Evolutionary conservation across 2,888 invertebrate genomes (phyloP), one percentile per base, ranked within the genome.

Genomic region (Drosophila imparisetae): DNA sequence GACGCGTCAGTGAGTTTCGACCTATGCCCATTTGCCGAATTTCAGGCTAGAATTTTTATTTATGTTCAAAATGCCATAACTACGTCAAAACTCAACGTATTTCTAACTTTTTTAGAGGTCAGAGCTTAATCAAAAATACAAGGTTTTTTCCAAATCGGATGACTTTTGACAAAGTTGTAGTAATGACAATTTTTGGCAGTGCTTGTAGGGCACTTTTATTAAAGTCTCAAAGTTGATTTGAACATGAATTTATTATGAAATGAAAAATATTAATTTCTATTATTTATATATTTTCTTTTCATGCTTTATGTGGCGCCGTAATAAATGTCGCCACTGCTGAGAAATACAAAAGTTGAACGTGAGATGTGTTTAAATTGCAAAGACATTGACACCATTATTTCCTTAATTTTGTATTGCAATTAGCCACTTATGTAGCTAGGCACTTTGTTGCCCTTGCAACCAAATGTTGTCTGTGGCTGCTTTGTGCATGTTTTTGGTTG

Each of bases 381-480:
- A 61, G 29, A 53, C 18, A 53, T 58, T 58, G 30, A 71, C 34
- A 63, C 58, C 34, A 57, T 54, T 30, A 29, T 10, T 48, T 57
- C 60, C 63, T 62, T 61, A 59, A 76, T 70, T 65, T 68, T 49
- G 40, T 48, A 21, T 60, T 65, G 64, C 71, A 80, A 81, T 80
- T 74, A 80, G 78, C 64, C 36, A 15, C 36, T 36, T 36, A 36
- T 36, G 36, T 36, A 36, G 18, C 3, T 7, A 15, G 3, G 18
- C 18, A 45, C 13, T 45, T 45, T 45, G 21, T 45, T 15, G 45
- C 21, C 13, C 45, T 45, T 45, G 7, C 45, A 21, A 45, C 45
- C 4, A 45, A 13, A 45, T 45, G 13, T 15, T 15, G 13, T 21
- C 13, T 45, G 21, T 11, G 11, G 1, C 21, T 21, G n/a, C 5